Evolutionary conservation across 2,888 invertebrate species (phyloP), one percentile per base, ranked within the genome.

Genomic region (Tenthredo notha): DNA sequence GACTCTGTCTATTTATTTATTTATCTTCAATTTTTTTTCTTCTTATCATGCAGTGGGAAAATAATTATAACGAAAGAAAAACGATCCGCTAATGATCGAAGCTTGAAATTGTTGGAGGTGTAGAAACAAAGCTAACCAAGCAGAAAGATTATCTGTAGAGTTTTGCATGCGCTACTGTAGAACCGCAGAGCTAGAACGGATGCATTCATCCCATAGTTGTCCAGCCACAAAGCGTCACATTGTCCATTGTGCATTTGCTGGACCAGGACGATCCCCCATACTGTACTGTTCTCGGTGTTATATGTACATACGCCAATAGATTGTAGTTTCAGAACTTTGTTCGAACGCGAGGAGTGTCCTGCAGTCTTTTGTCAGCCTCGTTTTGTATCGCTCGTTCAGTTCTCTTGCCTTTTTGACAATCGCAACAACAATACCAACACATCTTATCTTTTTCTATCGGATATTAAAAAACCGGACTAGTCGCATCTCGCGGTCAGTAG

Each of bases 161-260:
- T 77, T 77, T 77, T 50, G 33, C 77, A 40, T 33, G 7, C 33
- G 25, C 37, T 33, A 54, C 25, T 7, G 1, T 18, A 54, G 54
- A 33, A 77, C 77, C 54, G 77, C 50, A 77, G 40, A 77, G 40
- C 21, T 47, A 40, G 77, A 50, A 18, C 50, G 77, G 77, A 77
- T 54, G 77, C 77, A 77, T 77, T 77, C 77, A 77, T 77, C 77
- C 77, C 77, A 77, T 77, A 77, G 77, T 77, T n/a, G 77, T 50
- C 47, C 77, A 77, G 33, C 77, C 77, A 77, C 77, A 77, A 77
- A 77, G 50, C 77, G 50, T 77, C 77, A 29, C 50, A 77, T 47
- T 50, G 54, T 77, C 54, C 77, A 77, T 77, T 77, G 77, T 77
- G 25, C 77, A 54, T 77, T 77, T 47, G 25, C 54, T 54, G 77